Evolutionary conservation across 2,113 vertebrate genomes (phyloP).

Genomic region (Numida meleagris): DNA sequence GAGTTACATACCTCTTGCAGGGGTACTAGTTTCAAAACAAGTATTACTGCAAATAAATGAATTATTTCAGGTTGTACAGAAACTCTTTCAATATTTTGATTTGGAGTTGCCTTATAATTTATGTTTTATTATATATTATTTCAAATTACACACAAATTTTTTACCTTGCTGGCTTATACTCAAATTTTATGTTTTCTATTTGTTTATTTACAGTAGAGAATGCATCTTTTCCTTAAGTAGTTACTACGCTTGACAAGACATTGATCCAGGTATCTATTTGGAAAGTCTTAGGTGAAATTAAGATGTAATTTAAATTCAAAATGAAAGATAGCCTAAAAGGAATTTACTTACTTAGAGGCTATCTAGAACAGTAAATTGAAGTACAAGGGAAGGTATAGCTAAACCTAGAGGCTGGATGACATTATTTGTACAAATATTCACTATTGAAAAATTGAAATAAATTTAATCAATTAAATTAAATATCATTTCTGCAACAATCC

Average conservation of each 20-base stretch:
- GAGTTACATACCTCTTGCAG: neutral
- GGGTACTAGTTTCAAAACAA: neutral
- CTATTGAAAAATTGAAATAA: neutral
- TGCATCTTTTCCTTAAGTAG: neutral
- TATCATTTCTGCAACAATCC: neutral
- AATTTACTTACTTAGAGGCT: neutral
- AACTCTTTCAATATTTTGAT: neutral
- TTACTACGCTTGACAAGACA: neutral
- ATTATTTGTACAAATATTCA: neutral
- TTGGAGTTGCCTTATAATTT: neutral
- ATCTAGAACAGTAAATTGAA: neutral
- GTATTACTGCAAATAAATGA: neutral
- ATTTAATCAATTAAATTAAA: neutral
- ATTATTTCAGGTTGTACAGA: neutral
- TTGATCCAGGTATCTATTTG: fast-evolving
- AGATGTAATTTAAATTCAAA: neutral
- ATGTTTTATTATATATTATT: neutral
- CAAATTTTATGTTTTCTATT: neutral
- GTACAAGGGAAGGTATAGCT: neutral
- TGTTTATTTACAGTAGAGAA: neutral
- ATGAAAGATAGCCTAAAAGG: neutral
- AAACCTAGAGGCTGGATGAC: neutral
- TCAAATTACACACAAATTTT: neutral
- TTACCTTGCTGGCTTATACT: neutral
- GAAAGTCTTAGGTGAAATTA: neutral